Evolutionary conservation across 2,797 vertebrate genomes (phyloP).

Genomic region (Tapirus indicus): DNA sequence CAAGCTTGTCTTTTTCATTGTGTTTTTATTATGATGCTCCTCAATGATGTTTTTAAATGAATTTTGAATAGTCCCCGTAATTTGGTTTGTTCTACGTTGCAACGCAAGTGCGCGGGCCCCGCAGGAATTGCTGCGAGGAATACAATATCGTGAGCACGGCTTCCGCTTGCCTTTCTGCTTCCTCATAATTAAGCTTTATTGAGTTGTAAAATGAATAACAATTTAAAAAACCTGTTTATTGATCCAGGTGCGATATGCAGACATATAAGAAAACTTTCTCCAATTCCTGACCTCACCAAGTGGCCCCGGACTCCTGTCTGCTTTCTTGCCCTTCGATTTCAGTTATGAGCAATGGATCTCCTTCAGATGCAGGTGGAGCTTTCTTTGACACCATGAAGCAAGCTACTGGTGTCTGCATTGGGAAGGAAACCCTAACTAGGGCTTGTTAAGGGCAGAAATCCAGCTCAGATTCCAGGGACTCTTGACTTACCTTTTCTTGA

Average conservation of each 20-base stretch:
- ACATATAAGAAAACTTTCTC: constrained; percentile 80
- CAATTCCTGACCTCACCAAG: constrained; percentile 72
- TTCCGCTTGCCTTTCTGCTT: constrained; percentile 89
- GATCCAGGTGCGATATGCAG: constrained; percentile 88
- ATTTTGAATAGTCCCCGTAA: constrained; percentile 91
- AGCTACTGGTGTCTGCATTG: neutral
- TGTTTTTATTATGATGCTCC: constrained; percentile 91
- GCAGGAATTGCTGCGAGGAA: constrained; percentile 88
- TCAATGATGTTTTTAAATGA: constrained; percentile 91
- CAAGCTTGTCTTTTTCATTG: constrained; percentile 88
- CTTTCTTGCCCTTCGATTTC: neutral
- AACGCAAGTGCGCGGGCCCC: constrained; percentile 84
- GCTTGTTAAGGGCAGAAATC: neutral
- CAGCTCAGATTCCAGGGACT: neutral
- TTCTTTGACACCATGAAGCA: neutral
- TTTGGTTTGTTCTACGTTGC: constrained; percentile 89
- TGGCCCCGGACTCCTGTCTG: neutral
- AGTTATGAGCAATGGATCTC: neutral
- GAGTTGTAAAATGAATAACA: constrained; percentile 91
- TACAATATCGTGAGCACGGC: constrained; percentile 87
- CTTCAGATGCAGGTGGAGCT: no score
- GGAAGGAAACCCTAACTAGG: neutral
- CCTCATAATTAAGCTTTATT: constrained; percentile 93
- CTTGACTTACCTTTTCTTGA: neutral
- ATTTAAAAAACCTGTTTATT: constrained; percentile 87